Evolutionary conservation across 1,140 invertebrate genomes (phyloP).

Genomic region (Atta colombica): DNA sequence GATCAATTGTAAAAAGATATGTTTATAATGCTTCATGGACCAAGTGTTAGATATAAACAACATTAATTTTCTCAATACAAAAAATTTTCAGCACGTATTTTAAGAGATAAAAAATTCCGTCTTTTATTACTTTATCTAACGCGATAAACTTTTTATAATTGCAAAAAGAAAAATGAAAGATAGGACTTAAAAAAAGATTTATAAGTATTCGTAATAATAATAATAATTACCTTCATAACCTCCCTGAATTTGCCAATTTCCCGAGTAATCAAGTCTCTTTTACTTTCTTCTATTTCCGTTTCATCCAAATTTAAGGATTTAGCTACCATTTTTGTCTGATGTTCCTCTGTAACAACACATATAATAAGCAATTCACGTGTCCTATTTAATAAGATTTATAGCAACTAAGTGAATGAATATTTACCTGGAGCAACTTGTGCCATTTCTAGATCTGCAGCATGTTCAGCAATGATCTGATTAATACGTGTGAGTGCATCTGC

Average conservation of each 20-base stretch:
- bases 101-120: constrained; percentile 23
- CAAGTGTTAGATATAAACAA: constrained; percentile 42
- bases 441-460: constrained; percentile 92
- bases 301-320: constrained; percentile 91
- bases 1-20: constrained; percentile 30
- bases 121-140: constrained; percentile 19
- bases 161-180: constrained; percentile 65
- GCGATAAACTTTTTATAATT: constrained; percentile 25
- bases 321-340: constrained; percentile 87
- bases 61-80: constrained; percentile 34
- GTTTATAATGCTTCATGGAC: constrained; percentile 69
- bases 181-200: constrained; percentile 65
- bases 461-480: constrained; percentile 92
- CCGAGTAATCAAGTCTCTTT: constrained; percentile 97
- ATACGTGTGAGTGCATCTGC: constrained; percentile 92
- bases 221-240: constrained; percentile 96
- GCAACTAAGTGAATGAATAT: constrained; percentile 1
- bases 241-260: constrained; percentile 99
- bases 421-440: constrained; percentile 85
- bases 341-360: constrained; percentile 86
- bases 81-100: constrained; percentile 36
- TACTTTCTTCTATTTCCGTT: constrained; percentile 97
- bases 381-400: not conserved
- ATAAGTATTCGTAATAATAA: constrained; percentile 65
- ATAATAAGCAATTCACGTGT: constrained; percentile 28